Evolutionary conservation across 2,797 vertebrate genomes (phyloP).

Genomic region (Enteromius paludinosus): DNA sequence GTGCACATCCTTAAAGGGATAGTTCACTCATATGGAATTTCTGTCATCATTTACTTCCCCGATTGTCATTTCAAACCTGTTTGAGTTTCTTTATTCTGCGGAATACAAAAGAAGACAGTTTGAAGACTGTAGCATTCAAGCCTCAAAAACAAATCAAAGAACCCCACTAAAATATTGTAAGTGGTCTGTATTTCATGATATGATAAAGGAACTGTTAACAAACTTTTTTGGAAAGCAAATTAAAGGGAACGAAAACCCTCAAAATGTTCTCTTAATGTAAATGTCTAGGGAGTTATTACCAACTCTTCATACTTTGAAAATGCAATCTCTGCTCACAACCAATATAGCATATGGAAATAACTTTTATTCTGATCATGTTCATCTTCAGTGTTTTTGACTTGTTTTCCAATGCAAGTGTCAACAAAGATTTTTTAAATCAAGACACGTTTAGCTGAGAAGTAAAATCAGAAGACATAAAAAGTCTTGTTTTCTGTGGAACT

Average conservation of each 20-base stretch:
- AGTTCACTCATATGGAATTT: neutral
- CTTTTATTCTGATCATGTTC: neutral
- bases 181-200: neutral
- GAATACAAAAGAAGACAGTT: neutral
- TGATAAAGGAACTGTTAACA: neutral
- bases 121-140: neutral
- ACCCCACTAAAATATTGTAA: neutral
- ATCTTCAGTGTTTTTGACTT: neutral
- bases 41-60: neutral
- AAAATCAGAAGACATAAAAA: neutral
- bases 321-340: neutral
- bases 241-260: neutral
- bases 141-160: neutral
- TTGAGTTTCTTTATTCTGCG: neutral
- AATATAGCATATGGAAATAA: neutral
- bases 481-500: neutral
- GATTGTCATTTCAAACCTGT: neutral
- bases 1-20: constrained; percentile 15
- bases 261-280: neutral
- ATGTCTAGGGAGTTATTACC: neutral
- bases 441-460: neutral
- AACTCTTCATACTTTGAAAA: neutral
- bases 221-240: neutral
- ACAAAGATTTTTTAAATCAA: neutral
- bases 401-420: neutral